Percentiles rank a stretch among this genome's conserved stretches.
Conservation (phyloP, 2,888 invertebrate species). For the Drosophila koepferae region DNA sequence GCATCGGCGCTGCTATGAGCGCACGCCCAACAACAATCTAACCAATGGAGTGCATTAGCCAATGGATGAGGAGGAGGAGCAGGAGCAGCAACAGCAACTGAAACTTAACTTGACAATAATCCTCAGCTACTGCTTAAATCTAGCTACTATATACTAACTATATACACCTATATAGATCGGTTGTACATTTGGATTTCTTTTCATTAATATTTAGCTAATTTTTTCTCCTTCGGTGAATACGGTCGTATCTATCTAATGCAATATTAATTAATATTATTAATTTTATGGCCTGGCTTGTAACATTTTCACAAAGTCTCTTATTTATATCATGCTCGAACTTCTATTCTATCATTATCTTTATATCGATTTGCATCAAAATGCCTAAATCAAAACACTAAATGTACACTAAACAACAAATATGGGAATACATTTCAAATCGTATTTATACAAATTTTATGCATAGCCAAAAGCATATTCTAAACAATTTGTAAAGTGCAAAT, state of each 20-base stretch:
- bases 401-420: slow-evolving; percentile 50
- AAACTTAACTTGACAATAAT: slow-evolving; percentile 58
- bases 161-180: slow-evolving; percentile 19
- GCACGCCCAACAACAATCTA: slow-evolving; percentile 80
- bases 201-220: slow-evolving; percentile 30
- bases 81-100: slow-evolving; percentile 1
- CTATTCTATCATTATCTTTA: neutral
- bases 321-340: slow-evolving; percentile 38
- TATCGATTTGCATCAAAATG: slow-evolving; percentile 39
- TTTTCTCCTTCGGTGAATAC: slow-evolving; percentile 25
- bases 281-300: slow-evolving; percentile 42
- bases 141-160: slow-evolving; percentile 43
- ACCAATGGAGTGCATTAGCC: slow-evolving; percentile 81
- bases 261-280: slow-evolving; percentile 38
- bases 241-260: slow-evolving; percentile 34
- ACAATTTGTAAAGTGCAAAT: slow-evolving; percentile 52
- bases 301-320: slow-evolving; percentile 49
- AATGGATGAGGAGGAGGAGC: neutral
- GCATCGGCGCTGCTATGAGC: slow-evolving; percentile 93
- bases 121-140: slow-evolving; percentile 28
- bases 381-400: slow-evolving; percentile 49
- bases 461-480: slow-evolving; percentile 34
- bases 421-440: slow-evolving; percentile 27
- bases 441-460: slow-evolving; percentile 40
- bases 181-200: slow-evolving; percentile 20